Conservation (phyloP, 2,113 vertebrate genomes). For the Syngnathus scovelli region DNA sequence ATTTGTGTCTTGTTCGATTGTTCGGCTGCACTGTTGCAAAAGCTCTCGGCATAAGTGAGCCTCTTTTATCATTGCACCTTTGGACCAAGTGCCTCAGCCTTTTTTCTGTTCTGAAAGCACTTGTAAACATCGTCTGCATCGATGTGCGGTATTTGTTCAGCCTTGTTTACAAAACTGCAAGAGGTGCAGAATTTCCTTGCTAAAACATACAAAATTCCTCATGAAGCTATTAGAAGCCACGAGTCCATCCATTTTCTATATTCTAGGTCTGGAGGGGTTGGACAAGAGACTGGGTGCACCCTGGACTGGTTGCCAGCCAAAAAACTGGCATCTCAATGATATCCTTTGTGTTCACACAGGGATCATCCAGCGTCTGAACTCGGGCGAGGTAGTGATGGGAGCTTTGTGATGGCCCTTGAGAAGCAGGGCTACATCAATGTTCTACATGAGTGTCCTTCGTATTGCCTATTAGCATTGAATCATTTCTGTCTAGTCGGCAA, state of each 20-base stretch:
- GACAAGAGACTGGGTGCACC: too few relatives aligned
- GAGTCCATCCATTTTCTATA: too few relatives aligned
- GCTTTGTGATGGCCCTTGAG: not conserved
- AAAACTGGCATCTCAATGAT: too few relatives aligned
- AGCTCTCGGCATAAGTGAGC: not conserved
- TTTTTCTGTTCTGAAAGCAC: not conserved
- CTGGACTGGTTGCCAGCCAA: too few relatives aligned
- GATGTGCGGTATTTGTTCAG: not conserved
- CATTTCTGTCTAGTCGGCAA: not conserved
- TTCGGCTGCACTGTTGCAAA: not conserved
- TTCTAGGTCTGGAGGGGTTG: too few relatives aligned
- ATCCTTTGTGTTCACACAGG: not conserved
- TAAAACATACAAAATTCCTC: not conserved
- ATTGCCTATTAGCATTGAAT: not conserved
- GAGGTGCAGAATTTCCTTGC: too few relatives aligned
- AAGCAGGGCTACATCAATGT: slow-evolving; percentile 62
- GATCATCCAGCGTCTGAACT: not conserved
- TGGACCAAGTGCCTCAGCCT: slow-evolving; percentile 11
- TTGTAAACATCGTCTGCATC: slow-evolving; percentile 1
- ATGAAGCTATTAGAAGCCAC: too few relatives aligned
- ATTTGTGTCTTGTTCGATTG: not conserved
- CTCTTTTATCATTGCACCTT: slow-evolving; percentile 45
- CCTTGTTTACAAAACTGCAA: not conserved
- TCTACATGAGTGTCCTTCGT: not conserved
- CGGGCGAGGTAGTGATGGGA: not conserved